These are phyloP conservation scores for Tapirus terrestris DNA, from an alignment of 2,113 vertebrate species.

Conservation along the genomic window DNA sequence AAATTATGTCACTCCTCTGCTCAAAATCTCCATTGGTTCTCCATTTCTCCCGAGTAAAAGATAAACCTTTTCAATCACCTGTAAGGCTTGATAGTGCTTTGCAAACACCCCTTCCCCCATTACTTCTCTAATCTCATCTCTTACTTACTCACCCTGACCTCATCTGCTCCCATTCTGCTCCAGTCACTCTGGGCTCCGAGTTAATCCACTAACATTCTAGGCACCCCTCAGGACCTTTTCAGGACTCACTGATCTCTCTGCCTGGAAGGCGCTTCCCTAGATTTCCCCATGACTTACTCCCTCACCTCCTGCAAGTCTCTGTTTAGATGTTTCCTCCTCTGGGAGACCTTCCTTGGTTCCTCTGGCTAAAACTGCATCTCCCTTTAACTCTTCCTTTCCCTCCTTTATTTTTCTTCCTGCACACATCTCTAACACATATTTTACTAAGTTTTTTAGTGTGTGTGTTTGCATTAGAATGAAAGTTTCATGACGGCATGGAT, in stretches of 20 bases:
- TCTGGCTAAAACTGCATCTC: neutral
- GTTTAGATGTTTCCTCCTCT: neutral
- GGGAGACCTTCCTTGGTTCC: neutral
- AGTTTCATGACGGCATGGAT: neutral
- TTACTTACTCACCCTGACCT: neutral
- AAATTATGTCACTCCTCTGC: neutral
- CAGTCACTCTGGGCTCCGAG: neutral
- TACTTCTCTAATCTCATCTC: neutral
- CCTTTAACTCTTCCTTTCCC: neutral
- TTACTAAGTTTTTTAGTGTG: neutral
- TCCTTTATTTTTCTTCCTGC: neutral
- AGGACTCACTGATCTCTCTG: neutral
- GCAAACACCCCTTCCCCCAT: neutral
- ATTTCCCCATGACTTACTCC: neutral
- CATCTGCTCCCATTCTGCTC: neutral
- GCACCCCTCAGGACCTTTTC: neutral
- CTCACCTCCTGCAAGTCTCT: neutral
- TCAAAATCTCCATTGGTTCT: neutral
- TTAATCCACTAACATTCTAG: neutral
- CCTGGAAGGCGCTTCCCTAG: neutral
- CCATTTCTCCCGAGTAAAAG: neutral
- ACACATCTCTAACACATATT: neutral
- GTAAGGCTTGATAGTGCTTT: neutral
- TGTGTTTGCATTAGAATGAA: neutral
- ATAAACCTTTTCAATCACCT: neutral